Evolutionary conservation across 2,113 vertebrate genomes (phyloP).

Genomic region (Scalopus aquaticus): DNA sequence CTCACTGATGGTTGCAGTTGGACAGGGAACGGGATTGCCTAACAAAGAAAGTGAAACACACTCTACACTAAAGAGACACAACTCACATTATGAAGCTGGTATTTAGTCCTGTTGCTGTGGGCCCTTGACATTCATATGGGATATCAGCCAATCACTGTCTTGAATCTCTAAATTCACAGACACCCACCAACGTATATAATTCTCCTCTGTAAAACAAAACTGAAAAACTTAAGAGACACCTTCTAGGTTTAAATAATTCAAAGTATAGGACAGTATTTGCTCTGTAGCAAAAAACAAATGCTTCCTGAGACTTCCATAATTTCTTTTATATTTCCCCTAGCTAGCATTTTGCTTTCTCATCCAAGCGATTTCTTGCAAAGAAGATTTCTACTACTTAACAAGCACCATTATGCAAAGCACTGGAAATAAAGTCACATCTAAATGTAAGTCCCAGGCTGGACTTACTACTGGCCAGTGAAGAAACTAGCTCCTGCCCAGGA

Average conservation of each 20-base stretch:
- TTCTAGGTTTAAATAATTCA: not conserved
- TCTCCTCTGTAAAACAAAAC: not conserved
- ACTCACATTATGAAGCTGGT: slow-evolving; percentile 24
- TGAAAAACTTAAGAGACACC: not conserved
- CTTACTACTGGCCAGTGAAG: not conserved
- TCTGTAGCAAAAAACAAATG: not conserved
- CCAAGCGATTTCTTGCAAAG: slow-evolving; percentile 18
- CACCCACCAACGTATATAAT: not conserved
- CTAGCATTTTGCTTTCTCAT: not conserved
- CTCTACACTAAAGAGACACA: not conserved
- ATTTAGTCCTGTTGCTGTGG: not conserved
- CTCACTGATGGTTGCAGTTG: slow-evolving; percentile 41
- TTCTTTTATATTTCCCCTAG: not conserved
- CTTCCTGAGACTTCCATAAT: not conserved
- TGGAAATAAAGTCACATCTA: not conserved
- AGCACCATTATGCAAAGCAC: no score
- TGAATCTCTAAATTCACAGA: slow-evolving; percentile 16
- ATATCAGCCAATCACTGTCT: not conserved
- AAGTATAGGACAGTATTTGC: not conserved
- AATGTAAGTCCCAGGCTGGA: not conserved
- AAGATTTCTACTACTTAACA: not conserved
- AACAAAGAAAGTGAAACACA: slow-evolving; percentile 50
- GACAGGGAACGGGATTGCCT: not conserved
- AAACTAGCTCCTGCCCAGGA: not conserved
- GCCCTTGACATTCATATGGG: slow-evolving; percentile 25